Percentiles rank a stretch among this genome's conserved stretches.
Evolutionary conservation across 2,797 vertebrate species (phyloP).

Genomic region (Protonibea diacanthus): DNA sequence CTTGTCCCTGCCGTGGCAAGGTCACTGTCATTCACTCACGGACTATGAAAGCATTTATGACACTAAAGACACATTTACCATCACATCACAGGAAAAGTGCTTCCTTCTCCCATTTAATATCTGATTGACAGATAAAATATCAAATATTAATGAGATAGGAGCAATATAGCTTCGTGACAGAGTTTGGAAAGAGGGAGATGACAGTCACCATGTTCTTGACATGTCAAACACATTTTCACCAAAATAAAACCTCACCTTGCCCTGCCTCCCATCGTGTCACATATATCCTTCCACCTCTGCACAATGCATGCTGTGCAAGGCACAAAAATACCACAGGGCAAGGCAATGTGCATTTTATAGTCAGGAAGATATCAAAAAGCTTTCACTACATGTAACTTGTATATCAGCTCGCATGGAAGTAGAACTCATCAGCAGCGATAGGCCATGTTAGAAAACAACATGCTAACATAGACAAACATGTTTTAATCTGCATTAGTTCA

Average conservation of each 20-base stretch:
- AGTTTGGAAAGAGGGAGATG: conserved; percentile 30
- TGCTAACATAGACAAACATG: neutral
- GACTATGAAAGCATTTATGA: conserved; percentile 62
- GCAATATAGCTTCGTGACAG: conserved; percentile 19
- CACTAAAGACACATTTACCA: conserved; percentile 64
- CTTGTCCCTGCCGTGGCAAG: conserved; percentile 67
- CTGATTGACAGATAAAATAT: conserved; percentile 74
- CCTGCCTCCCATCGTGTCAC: neutral
- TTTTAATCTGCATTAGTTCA: neutral
- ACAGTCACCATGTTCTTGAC: conserved; percentile 26
- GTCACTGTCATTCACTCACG: conserved; percentile 66
- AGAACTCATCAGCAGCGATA: neutral
- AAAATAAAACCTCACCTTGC: conserved; percentile 9
- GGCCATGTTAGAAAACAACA: neutral
- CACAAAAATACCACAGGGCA: neutral
- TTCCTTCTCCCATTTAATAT: conserved; percentile 51
- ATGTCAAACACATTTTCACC: conserved; percentile 44
- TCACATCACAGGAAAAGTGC: conserved; percentile 52
- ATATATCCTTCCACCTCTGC: conserved; percentile 3
- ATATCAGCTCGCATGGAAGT: neutral
- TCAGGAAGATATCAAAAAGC: neutral
- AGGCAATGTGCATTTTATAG: neutral
- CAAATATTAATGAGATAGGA: conserved; percentile 71
- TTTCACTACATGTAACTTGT: neutral
- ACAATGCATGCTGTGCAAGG: conserved; percentile 1